Evolutionary conservation across 2,888 invertebrate genomes (phyloP), one percentile per base, ranked within the genome.

Genomic region (Cephus nigrinus): DNA sequence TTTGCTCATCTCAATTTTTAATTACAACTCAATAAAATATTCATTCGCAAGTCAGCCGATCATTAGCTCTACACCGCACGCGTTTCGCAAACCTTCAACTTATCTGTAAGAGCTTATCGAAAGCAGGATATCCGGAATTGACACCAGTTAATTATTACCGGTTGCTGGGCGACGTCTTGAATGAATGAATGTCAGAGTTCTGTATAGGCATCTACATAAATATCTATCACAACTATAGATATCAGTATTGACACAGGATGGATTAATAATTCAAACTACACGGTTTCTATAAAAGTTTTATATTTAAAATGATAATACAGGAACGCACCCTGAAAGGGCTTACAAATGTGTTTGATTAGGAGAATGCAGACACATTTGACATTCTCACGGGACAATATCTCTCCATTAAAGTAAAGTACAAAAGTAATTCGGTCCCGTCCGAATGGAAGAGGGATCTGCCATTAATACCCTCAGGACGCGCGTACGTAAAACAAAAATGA

Each of bases 281-380:
- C 34, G 31, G 40, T 74, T 76, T 55, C 55, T 71, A 33, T 71
- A 76, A 82, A 82, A 81, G 76, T 78, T 78, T 79, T 78, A 80
- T 81, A 81, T 83, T 81, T 78, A 80, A 83, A 82, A 82, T 83
- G 81, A 85, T 79, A 86, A 85, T 86, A 84, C 84, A 85, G 85
- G 84, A 88, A 86, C 86, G 79, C 81, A 80, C 84, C 86, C 84
- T 78, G 74, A 76, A 73, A 80, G 82, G 84, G 83, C 78, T 84
- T 84, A 86, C 83, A 85, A 82, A 55, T 23, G 55, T 76, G 79
- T 85, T 87, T 81, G 77, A 84, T 83, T 81, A 83, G 79, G 73
- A 82, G 74, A 81, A 80, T 68, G 68, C 76, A 68, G 72, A 76
- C 15, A 74, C 30, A 74, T 15, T 32, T 2, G 55, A 55, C 55